Conservation (phyloP, 1,140 invertebrate genomes). For the Pemphigus obesinymphae region DNA sequence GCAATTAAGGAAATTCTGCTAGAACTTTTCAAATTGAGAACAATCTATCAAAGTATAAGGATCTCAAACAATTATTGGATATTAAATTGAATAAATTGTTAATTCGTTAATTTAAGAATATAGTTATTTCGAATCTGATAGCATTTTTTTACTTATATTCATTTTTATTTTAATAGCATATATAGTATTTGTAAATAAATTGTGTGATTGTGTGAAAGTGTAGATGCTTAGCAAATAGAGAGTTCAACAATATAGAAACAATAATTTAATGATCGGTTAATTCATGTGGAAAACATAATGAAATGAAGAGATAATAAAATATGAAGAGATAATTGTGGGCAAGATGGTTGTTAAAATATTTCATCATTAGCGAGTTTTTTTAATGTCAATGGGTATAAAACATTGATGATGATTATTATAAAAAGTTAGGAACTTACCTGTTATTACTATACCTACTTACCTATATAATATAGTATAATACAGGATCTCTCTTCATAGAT, state of each 20-base stretch:
- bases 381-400: background rate
- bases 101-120: no score
- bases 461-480: no score
- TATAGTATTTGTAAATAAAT: background rate
- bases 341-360: no score
- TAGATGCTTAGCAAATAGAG: background rate
- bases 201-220: background rate
- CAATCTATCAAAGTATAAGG: no score
- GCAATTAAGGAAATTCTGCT: no score
- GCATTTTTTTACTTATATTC: background rate
- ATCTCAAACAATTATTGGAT: no score
- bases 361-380: background rate
- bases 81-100: no score
- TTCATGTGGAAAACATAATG: background rate
- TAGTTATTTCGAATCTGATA: background rate
- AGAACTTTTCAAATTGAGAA: no score
- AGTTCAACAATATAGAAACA: background rate
- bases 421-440: background rate
- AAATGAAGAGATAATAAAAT: no score
- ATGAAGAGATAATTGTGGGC: no score
- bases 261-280: background rate
- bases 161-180: background rate
- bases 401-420: background rate
- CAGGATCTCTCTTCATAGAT: no score
- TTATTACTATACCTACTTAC: background rate